A percentile compares a stretch with the other conserved stretches of the same genome.
Conservation (phyloP, 2,888 invertebrate genomes). For the Nephrotoma flavescens region DNA sequence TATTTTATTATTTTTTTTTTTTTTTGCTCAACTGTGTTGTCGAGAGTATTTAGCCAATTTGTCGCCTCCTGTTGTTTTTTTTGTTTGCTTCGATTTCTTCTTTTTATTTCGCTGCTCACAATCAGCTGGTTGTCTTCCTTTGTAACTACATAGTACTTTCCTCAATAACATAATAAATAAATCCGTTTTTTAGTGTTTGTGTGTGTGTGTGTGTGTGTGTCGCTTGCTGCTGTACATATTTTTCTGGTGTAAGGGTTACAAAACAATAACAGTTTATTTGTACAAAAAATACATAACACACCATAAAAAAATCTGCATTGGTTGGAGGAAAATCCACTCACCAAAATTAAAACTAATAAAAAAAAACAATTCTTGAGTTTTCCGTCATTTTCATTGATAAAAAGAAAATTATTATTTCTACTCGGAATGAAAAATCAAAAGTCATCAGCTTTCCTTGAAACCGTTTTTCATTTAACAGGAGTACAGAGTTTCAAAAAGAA, state of each 20-base stretch:
- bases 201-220: neutral
- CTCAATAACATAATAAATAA: neutral
- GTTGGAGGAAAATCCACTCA: neutral
- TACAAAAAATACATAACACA: neutral
- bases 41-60: conserved; percentile 3
- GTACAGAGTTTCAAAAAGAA: neutral
- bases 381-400: neutral
- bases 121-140: neutral
- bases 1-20: neutral
- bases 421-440: neutral
- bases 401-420: neutral
- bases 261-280: neutral
- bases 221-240: neutral
- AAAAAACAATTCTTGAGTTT: neutral
- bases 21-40: neutral
- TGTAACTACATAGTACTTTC: neutral
- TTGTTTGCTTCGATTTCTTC: neutral
- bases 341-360: neutral
- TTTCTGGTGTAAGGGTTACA: neutral
- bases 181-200: neutral
- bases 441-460: conserved; percentile 13
- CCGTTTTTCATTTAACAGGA: conserved; percentile 9
- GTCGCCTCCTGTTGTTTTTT: conserved; percentile 1
- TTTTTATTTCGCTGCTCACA: neutral
- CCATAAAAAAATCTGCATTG: neutral